Evolutionary conservation across 2,888 invertebrate genomes (phyloP), one percentile per base, ranked within the genome.

Genomic region (Drosophila eohydei): DNA sequence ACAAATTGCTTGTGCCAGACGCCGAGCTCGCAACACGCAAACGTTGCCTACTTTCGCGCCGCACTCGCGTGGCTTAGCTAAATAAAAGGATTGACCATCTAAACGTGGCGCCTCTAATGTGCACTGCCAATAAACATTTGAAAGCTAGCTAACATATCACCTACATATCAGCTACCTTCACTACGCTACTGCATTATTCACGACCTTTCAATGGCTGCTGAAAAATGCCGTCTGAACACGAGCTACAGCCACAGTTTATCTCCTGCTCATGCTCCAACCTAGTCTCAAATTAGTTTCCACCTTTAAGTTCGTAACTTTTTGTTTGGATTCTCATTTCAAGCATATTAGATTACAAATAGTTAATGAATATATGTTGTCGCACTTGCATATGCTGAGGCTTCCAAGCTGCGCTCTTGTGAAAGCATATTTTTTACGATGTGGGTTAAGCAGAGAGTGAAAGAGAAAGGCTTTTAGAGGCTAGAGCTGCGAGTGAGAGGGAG

Each of bases 1-100:
- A 71, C 70, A 86, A 84, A 88, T 80, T 83, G 76, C 73, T 61
- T 48, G 51, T 43, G 68, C 71, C 68, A 63, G 62, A 66, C 68
- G 59, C 50, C 54, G 41, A 58, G 52, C 26, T 65, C 14, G 65
- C 59, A 43, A 66, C 67, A 67, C 58, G 60, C 71, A 46, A 66
- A 14, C 59, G 41, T 67, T 70, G 74, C 74, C 78, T 78, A 65
- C 63, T 69, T 63, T 38, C 12, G 5, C 32, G 63, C 69, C 40
- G 59, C 48, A 52, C 3, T 63, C 60, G 77, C 66, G 72, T 77
- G 69, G 34, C 38, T 14, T 28, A 4, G 48, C 56, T 38, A 64
- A 71, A 72, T 69, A 72, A 69, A 77, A 72, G 72, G 69, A 77
- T 77, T 77, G 77, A 66, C 69, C 65, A 65, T 38, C 52, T 41